Conservation (phyloP, 2,888 invertebrate genomes). For the Pyrrhosoma nymphula region DNA sequence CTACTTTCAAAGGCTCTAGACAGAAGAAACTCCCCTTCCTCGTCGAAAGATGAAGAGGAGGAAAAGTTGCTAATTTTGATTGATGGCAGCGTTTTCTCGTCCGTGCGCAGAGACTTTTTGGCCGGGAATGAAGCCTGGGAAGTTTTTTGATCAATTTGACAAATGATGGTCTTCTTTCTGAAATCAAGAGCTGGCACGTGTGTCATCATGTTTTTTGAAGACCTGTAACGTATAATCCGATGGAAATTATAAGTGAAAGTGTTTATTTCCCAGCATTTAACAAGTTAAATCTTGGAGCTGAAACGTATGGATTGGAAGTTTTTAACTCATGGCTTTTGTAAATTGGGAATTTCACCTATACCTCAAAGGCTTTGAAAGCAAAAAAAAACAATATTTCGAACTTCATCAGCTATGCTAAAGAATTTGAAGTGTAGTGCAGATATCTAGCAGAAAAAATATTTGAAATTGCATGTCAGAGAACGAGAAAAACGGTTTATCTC, state of each 20-base stretch:
- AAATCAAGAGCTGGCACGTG: background rate
- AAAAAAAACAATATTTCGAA: too few species aligned
- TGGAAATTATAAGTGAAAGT: background rate
- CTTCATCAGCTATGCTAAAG: too few species aligned
- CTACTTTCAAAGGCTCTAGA: background rate
- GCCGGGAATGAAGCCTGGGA: background rate
- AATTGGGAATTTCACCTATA: too few species aligned
- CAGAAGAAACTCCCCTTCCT: background rate
- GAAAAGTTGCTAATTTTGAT: background rate
- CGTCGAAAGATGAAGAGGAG: background rate
- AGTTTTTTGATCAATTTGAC: background rate
- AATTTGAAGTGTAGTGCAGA: too few species aligned
- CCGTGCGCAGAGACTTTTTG: background rate
- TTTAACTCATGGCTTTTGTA: too few species aligned
- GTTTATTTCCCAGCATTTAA: too few species aligned
- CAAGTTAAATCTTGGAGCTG: too few species aligned
- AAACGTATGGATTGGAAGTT: too few species aligned
- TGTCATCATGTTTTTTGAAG: background rate
- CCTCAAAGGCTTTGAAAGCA: too few species aligned
- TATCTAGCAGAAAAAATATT: too few species aligned
- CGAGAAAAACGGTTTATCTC: too few species aligned
- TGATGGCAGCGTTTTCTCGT: background rate
- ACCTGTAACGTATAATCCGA: background rate
- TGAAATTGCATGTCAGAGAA: too few species aligned
- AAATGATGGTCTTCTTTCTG: background rate